Conservation (phyloP, 2,113 vertebrate genomes). For the Heterotilapia buettikoferi region DNA sequence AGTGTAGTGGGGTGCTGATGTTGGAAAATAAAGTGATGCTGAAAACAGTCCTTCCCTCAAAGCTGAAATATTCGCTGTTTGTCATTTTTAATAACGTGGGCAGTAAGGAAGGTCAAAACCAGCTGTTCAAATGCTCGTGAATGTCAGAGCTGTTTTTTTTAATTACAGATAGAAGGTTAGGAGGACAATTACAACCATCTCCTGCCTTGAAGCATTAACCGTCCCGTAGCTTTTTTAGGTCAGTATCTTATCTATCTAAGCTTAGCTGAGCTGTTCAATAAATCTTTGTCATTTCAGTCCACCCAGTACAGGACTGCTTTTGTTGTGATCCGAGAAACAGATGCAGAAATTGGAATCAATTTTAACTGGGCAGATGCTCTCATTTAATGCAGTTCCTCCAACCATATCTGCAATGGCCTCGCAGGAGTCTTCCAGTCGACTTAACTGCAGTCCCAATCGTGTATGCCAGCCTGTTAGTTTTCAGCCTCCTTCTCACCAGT, state of each 20-base stretch:
- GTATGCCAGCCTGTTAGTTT: conserved; percentile 45
- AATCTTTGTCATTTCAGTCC: not conserved
- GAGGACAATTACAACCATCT: not conserved
- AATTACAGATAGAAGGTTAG: not conserved
- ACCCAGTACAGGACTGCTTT: not conserved
- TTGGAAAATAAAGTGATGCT: not conserved
- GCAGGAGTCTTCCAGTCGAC: conserved; percentile 51
- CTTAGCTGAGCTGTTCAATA: not conserved
- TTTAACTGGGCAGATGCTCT: conserved; percentile 30
- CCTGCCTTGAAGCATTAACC: not conserved
- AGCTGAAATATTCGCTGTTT: not conserved
- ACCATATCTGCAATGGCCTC: conserved; percentile 30
- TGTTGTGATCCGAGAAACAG: not conserved
- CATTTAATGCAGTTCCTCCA: conserved; percentile 15
- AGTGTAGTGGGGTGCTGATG: not conserved
- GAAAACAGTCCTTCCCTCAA: not conserved
- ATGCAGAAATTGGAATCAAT: conserved; percentile 7
- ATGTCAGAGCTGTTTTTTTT: not conserved
- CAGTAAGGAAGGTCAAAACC: not conserved
- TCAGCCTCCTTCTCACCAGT: conserved; percentile 25
- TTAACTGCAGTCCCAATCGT: conserved; percentile 45
- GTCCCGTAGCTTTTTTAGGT: not conserved
- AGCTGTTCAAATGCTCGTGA: not conserved
- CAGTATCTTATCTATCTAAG: not conserved
- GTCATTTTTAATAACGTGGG: not conserved